These are phyloP conservation scores for Oppia nitens DNA, from an alignment of 1,140 invertebrate genomes.

Conservation along the genomic window DNA sequence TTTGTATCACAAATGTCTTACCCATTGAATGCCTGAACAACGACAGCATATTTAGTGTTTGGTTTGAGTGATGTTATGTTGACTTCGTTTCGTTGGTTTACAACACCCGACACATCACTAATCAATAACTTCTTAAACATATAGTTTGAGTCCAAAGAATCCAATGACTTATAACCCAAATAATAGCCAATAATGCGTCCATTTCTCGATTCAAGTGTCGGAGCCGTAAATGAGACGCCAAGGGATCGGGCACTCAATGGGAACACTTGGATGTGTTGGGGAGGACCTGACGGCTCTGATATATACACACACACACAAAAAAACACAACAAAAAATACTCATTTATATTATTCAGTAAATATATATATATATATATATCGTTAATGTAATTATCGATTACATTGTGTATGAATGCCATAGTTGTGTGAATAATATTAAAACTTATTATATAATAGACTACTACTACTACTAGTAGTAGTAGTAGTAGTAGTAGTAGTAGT, in stretches of 20 bases:
- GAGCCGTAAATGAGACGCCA: slow-evolving; percentile 36
- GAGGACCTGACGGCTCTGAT: slow-evolving; percentile 19
- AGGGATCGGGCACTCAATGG: slow-evolving; percentile 18
- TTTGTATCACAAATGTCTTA: too few relatives aligned
- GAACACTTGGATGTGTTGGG: slow-evolving; percentile 16
- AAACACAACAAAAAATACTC: too few relatives aligned
- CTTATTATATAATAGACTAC: too few relatives aligned
- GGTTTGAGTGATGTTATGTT: slow-evolving; percentile 20
- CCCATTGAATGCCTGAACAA: slow-evolving; percentile 34
- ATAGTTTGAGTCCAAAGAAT: slow-evolving; percentile 25
- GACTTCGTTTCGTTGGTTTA: slow-evolving; percentile 18
- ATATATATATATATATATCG: too few relatives aligned
- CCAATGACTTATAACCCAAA: slow-evolving; percentile 52
- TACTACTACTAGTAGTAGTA: too few relatives aligned
- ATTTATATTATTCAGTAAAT: too few relatives aligned
- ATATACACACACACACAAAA: too few relatives aligned
- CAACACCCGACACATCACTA: slow-evolving; percentile 5
- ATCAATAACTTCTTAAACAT: slow-evolving; percentile 25
- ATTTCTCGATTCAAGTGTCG: slow-evolving; percentile 67
- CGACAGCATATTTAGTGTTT: slow-evolving; percentile 32
- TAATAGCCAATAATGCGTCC: slow-evolving; percentile 82
- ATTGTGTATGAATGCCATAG: too few relatives aligned
- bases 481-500: too few relatives aligned
- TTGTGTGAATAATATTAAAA: too few relatives aligned
- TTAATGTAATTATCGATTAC: too few relatives aligned